Evolutionary conservation across 2,888 invertebrate genomes (phyloP), one percentile per base, ranked within the genome.

Genomic region (Lysandra bellargus): DNA sequence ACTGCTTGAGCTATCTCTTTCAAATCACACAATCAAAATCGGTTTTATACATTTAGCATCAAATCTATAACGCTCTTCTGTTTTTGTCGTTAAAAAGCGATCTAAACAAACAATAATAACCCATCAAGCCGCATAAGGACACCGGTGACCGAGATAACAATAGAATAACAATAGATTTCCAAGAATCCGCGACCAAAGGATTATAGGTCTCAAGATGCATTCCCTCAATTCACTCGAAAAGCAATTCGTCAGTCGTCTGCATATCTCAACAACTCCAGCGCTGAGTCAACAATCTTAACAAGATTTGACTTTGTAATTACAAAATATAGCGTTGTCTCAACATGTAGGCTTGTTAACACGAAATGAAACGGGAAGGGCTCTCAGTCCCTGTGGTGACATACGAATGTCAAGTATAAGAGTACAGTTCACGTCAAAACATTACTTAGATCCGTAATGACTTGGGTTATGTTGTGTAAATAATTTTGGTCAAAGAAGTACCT

Each of bases 391-490:
- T 14, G 75, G 53, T 76, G 76, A 76, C 76, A 57, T 76, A 76
- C 76, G 76, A 76, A 76, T 57, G 64, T 78, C 75, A 53, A 75
- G 80, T 76, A 44, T 77, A 80, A 80, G 78, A 75, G 73, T 69
- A 69, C 69, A 69, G 69, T 69, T 33, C 3, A 12, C 69, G 33
- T 4, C 69, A 61, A 23, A 23, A n/a, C 61, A 61, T 17, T 61
- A 4, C 57, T 61, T 7, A 23, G n/a, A 23, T 61, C 61, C 61
- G 6, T 61, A 61, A 23, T 23, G 61, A 1, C 61, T 23, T 61
- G 79, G 81, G 81, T 17, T 61, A 49, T 49, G 49, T 9, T 49
- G 9, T 2, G 49, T 49, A 49, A 9, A 49, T 9, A 49, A 2
- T 49, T 49, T 49, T 49, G 49, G 2, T 9, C 7, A 49, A 9